Base-by-base conservation (phyloP, 1,140 invertebrate genomes). In the Diorhabda elongata region DNA sequence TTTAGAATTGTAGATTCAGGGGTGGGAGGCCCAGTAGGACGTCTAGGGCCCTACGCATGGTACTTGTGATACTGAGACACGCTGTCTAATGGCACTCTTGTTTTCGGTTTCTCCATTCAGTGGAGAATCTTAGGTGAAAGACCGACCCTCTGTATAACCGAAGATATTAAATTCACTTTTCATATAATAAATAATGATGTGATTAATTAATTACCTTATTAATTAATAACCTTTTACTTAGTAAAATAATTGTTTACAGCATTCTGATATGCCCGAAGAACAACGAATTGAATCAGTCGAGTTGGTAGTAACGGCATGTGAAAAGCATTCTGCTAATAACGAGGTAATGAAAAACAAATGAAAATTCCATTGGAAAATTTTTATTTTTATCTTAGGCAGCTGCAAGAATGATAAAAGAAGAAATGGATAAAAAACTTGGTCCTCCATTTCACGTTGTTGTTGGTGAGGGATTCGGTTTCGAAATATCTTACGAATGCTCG, bases 341-440 rank as follows among this genome's bases (percentile, higher is more conserved):
- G 90, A 92, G 83, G 90, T 91, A 83, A 71, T 26, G 26, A 26
- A 26, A 26, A 26, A 26, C 26, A 26, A 26, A 26, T 26, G 52
- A 58, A 41, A 4, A 26, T 26, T 26, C 26, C 26, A 26, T 26
- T 26, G 0, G 26, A 42, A 6, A 9, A 59, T 26, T 59, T 9
- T 3, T n/a, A 43, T 66, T 60, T 52, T 26, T 57, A 42, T 69
- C 77, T 52, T 76, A 92, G 90, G 83, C 83, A 74, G 90, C 83
- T 2, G 94, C 96, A 26, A 90, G 88, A 75, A 90, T 92, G 85
- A 94, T 98, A 42, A 98, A 98, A 82, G 94, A 98, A 74, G 89
- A 87, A 64, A 89, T 98, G 88, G 96, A 98, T 81, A 96, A 96
- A 82, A 96, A 96, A 78, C 97, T 94, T 82, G 95, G 95, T 41